These are phyloP conservation scores for Poeciliopsis occidentalis DNA, from an alignment of 2,113 vertebrate genomes.

Conservation along the genomic window DNA sequence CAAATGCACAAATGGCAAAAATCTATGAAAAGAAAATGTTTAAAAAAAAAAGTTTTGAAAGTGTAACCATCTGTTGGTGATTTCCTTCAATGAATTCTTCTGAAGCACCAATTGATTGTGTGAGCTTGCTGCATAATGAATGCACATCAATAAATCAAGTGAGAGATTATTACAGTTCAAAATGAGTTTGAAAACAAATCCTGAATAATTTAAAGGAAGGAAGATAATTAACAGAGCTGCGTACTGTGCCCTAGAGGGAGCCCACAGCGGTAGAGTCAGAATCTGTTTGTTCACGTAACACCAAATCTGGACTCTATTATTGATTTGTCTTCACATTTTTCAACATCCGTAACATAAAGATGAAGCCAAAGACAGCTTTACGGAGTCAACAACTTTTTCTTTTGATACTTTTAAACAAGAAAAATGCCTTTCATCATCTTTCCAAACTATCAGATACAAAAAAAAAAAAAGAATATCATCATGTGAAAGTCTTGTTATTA, in stretches of 20 bases:
- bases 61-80: not conserved
- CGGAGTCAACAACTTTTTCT: not conserved
- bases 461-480: not conserved
- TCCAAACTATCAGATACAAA: not conserved
- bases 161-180: conserved; percentile 42
- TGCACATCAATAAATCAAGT: conserved; percentile 51
- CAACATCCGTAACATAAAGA: not conserved
- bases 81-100: conserved; percentile 2
- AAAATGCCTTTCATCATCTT: not conserved
- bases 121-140: conserved; percentile 36
- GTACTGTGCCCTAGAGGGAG: conserved; percentile 64
- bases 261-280: conserved; percentile 47
- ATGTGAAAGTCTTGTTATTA: not conserved
- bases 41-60: not conserved
- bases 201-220: conserved; percentile 75
- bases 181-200: conserved; percentile 61
- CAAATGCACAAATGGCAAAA: conserved; percentile 99
- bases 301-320: not conserved
- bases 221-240: conserved; percentile 63
- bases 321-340: not conserved
- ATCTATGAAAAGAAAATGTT: conserved; percentile 80
- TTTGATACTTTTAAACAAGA: not conserved
- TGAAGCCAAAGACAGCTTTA: not conserved
- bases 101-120: not conserved
- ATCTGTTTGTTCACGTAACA: conserved; percentile 10